Evolutionary conservation across 2,113 vertebrate species (phyloP).

Genomic region (rabbit (Oryctolagus cuniculus)): DNA sequence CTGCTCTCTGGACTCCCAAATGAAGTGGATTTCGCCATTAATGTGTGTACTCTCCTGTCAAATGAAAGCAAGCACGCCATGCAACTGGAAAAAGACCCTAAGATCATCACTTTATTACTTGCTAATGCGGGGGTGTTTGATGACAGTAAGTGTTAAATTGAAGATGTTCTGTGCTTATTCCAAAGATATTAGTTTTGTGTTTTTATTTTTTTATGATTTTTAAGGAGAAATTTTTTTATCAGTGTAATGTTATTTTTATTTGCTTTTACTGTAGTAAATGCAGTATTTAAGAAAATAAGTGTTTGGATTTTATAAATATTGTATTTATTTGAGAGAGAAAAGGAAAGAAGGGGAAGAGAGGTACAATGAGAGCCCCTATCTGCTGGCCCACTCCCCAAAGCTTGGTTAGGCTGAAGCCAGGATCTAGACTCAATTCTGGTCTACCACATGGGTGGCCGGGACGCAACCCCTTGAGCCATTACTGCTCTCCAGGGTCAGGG

Average conservation of each 20-base stretch:
- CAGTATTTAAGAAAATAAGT: constrained; percentile 42
- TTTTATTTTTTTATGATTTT: neutral
- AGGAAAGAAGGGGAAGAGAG: too few species aligned
- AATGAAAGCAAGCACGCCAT: constrained; percentile 99
- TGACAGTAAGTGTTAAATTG: constrained; percentile 93
- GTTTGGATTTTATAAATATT: neutral
- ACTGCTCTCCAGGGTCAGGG: too few species aligned
- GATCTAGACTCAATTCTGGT: too few species aligned
- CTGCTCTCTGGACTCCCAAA: constrained; percentile 99
- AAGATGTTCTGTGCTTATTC: constrained; percentile 53
- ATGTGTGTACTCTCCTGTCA: constrained; percentile 99
- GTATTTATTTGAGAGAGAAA: too few species aligned
- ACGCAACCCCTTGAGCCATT: too few species aligned
- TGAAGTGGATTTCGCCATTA: constrained; percentile 99
- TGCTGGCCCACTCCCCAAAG: too few species aligned
- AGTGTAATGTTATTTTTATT: constrained; percentile 13
- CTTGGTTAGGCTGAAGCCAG: too few species aligned
- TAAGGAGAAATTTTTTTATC: constrained; percentile 36
- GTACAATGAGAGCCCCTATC: too few species aligned
- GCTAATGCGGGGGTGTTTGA: constrained; percentile 99
- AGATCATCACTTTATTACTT: constrained; percentile 98
- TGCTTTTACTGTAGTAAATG: constrained; percentile 30
- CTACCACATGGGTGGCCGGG: too few species aligned
- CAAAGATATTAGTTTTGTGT: neutral
- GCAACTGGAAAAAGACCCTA: constrained; percentile 99